Evolutionary conservation across 1,140 invertebrate genomes (phyloP), one percentile per base, ranked within the genome.

Genomic region (Lordiphosa collinella): DNA sequence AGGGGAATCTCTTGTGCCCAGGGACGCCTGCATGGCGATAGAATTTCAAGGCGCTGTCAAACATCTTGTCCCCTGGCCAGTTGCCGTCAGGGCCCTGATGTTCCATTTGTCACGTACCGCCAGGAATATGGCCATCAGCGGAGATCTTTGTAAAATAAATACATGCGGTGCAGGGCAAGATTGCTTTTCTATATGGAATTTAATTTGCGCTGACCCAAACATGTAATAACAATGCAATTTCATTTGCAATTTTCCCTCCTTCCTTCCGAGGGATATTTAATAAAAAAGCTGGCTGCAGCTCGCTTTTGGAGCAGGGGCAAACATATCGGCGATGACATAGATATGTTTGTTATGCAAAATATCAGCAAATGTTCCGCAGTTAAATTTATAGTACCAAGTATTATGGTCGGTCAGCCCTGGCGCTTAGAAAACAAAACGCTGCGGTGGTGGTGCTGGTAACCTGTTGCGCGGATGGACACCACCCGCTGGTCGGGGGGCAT

Each of bases 151-250:
- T 61, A 80, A 80, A 80, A 80, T 84, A 80, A 80, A 84, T 80
- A 80, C 75, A 80, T 67, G 55, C 53, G 58, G 47, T 54, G 62
- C 58, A 52, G 22, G 61, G 38, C 52, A 65, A 80, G 84, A 87
- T 87, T 87, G 78, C 84, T 87, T 87, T 87, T 78, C 79, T 82
- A 82, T 80, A 84, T 76, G 85, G 84, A 87, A 87, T 87, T 87
- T 87, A 87, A 87, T 87, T 87, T 87, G 67, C 85, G 65, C 79
- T 85, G 59, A 58, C 62, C 75, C 72, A 75, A 85, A 87, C 85
- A 87, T 85, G 84, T 78, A 87, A 87, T 87, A 87, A 87, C 73
- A 76, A 70, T 65, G 79, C 85, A 87, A 87, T 87, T 87, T 87
- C 67, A 66, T 75, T 78, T 87, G 75, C 74, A 82, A 82, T 84